Percentiles rank a stretch among this genome's conserved stretches.
These are phyloP conservation scores for Bolborhynchus lineola DNA, from an alignment of 2,113 vertebrate genomes.

Conservation along the genomic window DNA sequence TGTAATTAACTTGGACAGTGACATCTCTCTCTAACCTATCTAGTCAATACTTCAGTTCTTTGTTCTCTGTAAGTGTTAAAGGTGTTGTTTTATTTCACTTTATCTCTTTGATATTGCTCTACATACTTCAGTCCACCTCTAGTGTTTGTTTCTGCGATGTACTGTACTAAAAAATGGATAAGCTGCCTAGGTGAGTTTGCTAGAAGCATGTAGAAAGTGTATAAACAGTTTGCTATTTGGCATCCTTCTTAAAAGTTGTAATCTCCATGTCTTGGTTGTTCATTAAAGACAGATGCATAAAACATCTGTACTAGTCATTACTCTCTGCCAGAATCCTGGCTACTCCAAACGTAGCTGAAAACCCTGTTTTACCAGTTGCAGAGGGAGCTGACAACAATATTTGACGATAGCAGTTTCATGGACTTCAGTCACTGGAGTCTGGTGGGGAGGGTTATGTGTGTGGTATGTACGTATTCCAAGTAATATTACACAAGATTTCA, in stretches of 20 bases:
- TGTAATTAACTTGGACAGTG: conserved; percentile 10
- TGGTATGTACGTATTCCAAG: not conserved
- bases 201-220: not conserved
- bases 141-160: not conserved
- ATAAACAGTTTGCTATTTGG: conserved; percentile 18
- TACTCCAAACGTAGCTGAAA: not conserved
- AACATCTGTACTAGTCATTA: conserved; percentile 7
- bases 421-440: not conserved
- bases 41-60: not conserved
- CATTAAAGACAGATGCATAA: conserved; percentile 9
- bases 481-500: not conserved
- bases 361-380: not conserved
- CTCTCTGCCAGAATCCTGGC: not conserved
- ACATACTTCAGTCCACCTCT: not conserved
- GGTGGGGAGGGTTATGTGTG: not conserved
- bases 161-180: not conserved
- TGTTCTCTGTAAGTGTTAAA: not conserved
- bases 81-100: not conserved
- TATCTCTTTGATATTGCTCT: not conserved
- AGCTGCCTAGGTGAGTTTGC: not conserved
- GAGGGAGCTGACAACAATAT: not conserved
- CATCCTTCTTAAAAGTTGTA: conserved; percentile 1
- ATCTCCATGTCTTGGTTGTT: not conserved
- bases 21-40: not conserved
- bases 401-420: not conserved